Percentiles rank a stretch among this genome's conserved stretches.
phyloP scores from a whole-genome alignment of 2,797 vertebrate genomes.

The Darevskia nairensis region DNA sequence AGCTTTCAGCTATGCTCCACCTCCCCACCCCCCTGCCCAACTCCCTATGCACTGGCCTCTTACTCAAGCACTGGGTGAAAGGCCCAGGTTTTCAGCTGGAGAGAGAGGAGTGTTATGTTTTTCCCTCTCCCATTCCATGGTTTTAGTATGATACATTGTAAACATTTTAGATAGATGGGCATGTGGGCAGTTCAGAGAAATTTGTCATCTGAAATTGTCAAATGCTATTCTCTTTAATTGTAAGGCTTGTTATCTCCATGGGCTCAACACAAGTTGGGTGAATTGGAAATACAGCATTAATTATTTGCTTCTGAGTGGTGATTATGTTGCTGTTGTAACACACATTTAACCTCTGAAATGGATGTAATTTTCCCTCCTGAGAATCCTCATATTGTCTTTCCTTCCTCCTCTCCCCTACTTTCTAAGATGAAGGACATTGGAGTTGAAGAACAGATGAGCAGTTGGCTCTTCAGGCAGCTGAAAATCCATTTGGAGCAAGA shows the following conservation, averaged over 20 bases:
- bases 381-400: background rate
- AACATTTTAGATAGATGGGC: background rate
- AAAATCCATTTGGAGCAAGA: slow-evolving; percentile 89
- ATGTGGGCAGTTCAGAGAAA: background rate
- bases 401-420: background rate
- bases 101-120: background rate
- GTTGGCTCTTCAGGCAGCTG: slow-evolving; percentile 90
- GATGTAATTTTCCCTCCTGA: background rate
- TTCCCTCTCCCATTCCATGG: background rate
- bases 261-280: too few species aligned
- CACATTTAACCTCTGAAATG: background rate
- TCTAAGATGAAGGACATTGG: slow-evolving; percentile 73
- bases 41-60: background rate
- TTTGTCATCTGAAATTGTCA: background rate
- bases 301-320: background rate
- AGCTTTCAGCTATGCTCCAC: background rate
- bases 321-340: background rate
- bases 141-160: background rate
- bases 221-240: background rate
- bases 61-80: background rate
- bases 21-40: background rate
- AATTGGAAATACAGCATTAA: too few species aligned
- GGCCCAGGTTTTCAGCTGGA: background rate
- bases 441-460: slow-evolving; percentile 71
- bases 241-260: background rate